phyloP scores from a whole-genome alignment of 2,797 vertebrate species.

The Agapornis canus region DNA sequence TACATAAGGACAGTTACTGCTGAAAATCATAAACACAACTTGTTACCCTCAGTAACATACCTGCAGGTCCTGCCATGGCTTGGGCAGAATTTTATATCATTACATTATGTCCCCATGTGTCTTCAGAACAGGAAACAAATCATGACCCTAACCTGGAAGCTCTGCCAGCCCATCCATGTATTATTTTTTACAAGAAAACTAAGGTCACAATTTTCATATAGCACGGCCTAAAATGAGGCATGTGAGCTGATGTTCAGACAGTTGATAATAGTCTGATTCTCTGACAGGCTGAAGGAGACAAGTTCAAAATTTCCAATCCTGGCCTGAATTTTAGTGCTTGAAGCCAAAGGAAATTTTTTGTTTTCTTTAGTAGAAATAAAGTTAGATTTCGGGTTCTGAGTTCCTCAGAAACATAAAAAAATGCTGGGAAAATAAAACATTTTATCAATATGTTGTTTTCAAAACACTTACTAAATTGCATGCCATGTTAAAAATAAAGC shows the following conservation, averaged over 20 bases:
- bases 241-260: neutral
- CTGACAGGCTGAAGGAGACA: neutral
- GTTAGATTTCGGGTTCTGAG: neutral
- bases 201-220: neutral
- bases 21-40: neutral
- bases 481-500: neutral
- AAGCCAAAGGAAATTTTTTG: neutral
- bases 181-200: neutral
- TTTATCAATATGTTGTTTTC: neutral
- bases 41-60: neutral
- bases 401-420: neutral
- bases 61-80: neutral
- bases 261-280: neutral
- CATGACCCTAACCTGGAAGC: neutral
- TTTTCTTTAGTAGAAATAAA: neutral
- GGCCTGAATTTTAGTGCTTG: neutral
- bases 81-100: neutral
- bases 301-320: neutral
- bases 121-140: neutral
- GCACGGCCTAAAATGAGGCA: neutral
- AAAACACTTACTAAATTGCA: neutral
- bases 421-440: neutral
- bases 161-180: neutral
- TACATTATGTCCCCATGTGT: neutral
- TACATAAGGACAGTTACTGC: neutral